Conservation (phyloP, 2,113 vertebrate species). For the Lophura nycthemera region DNA sequence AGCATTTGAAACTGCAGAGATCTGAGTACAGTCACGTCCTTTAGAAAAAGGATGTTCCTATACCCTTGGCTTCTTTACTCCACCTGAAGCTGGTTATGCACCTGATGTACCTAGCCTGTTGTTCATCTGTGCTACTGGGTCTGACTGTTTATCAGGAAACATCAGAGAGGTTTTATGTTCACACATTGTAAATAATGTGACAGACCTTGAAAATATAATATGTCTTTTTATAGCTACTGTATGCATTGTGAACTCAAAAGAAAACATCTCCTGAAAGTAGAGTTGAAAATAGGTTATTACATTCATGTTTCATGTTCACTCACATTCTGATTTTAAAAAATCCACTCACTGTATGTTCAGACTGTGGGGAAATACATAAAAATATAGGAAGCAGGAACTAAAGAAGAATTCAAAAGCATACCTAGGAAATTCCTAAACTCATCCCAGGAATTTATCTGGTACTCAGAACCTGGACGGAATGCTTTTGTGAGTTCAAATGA, state of each 20-base stretch:
- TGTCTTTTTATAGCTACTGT: slow-evolving; percentile 71
- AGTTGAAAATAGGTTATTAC: slow-evolving; percentile 54
- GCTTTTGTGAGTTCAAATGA: not conserved
- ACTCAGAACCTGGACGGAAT: slow-evolving; percentile 6
- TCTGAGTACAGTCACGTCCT: not conserved
- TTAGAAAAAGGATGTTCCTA: slow-evolving; percentile 20
- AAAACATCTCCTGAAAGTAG: slow-evolving; percentile 68
- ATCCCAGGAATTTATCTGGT: slow-evolving; percentile 26
- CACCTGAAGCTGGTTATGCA: slow-evolving; percentile 40
- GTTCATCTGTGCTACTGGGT: slow-evolving; percentile 14
- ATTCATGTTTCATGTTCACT: not conserved
- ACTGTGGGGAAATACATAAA: slow-evolving; percentile 19
- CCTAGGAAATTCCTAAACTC: slow-evolving; percentile 30
- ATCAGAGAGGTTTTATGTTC: slow-evolving; percentile 52
- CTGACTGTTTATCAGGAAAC: slow-evolving; percentile 58
- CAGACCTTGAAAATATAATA: slow-evolving; percentile 77
- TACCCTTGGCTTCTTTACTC: slow-evolving; percentile 55
- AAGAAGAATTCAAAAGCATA: slow-evolving; percentile 14
- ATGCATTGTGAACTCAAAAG: slow-evolving; percentile 53
- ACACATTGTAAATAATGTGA: slow-evolving; percentile 69
- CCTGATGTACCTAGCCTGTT: slow-evolving; percentile 1
- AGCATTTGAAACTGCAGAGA: slow-evolving; percentile 27
- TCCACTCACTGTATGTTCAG: not conserved
- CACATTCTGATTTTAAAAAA: not conserved
- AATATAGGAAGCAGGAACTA: not conserved